Base-by-base conservation (phyloP, 2,888 invertebrate species). In the Scaptomyza cyrtandrae region DNA sequence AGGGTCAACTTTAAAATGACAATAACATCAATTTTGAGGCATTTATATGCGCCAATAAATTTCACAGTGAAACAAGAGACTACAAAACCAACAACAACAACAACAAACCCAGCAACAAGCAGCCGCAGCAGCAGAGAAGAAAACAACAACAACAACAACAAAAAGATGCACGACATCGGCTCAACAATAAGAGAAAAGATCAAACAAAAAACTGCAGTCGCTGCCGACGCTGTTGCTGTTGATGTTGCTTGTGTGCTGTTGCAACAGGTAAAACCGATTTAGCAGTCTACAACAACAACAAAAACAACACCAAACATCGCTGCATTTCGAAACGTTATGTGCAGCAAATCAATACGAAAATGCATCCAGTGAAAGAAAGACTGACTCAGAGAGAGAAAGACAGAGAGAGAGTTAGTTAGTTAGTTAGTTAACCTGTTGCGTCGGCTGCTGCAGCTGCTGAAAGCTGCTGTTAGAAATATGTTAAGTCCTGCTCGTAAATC, bases 1-100 rank as follows among this genome's bases (percentile, higher is more conserved):
- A 61, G 76, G 67, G 74, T 68, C 61, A 67, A 75, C 61, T 64
- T 64, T 62, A 64, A 70, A 87, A 80, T 86, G 86, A 89, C 89
- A 86, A 89, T 87, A 88, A 86, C 89, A 86, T 89, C 80, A 88
- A 89, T 89, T 86, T 89, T 75, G 78, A 89, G 79, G 88, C 88
- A 86, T 86, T 89, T 86, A 86, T 86, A 86, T 86, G 89, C 89
- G 86, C 86, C 88, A 86, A 86, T 86, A 86, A 86, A 86, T 86
- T 86, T 83, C 75, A 78, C 71, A 65, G 73, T 74, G 75, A 80
- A 81, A 84, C 70, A 78, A 72, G 71, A 76, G 78, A 80, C 59
- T 61, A 48, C 65, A 66, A 55, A 44, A 62, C 39, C 66, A 50
- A 54, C 43, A 44, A 59, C 46, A 33, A 2, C 33, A 31, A 31